A percentile compares a stretch with the other conserved stretches of the same genome.
phyloP scores from a whole-genome alignment of 2,888 invertebrate species.

The Hirtodrosophila alboralis region DNA sequence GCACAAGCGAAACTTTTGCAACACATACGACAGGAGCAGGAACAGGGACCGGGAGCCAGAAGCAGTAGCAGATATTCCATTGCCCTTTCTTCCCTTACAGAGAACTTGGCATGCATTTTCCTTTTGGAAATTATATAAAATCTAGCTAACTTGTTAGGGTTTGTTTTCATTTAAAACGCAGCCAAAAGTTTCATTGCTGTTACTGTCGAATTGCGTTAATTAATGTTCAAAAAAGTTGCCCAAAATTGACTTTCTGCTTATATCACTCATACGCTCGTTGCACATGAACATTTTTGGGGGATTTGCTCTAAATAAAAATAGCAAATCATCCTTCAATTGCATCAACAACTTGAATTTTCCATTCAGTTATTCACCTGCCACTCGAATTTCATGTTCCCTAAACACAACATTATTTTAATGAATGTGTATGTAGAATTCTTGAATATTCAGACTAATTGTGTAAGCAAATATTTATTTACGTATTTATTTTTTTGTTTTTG shows the following conservation, averaged over 20 bases:
- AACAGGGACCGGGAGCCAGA: no score
- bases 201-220: constrained; percentile 58
- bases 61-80: constrained; percentile 6
- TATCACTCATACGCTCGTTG: constrained; percentile 55
- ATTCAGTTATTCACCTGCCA: constrained; percentile 31
- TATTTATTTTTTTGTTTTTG: neutral
- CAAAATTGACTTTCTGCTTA: constrained; percentile 40
- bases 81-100: neutral
- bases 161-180: constrained; percentile 49
- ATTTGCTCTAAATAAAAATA: constrained; percentile 25
- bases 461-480: constrained; percentile 29
- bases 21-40: constrained; percentile 18
- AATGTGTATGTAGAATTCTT: constrained; percentile 3
- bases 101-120: constrained; percentile 41
- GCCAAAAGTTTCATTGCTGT: constrained; percentile 50
- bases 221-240: constrained; percentile 65
- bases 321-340: constrained; percentile 33
- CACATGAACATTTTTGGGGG: neutral
- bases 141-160: constrained; percentile 65
- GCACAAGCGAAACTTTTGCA: constrained; percentile 65
- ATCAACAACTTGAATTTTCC: constrained; percentile 16
- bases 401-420: constrained; percentile 1
- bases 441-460: constrained; percentile 38
- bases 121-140: constrained; percentile 60
- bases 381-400: constrained; percentile 20